Conservation (phyloP, 1,140 invertebrate species). For the Trinorchestia longiramus region DNA sequence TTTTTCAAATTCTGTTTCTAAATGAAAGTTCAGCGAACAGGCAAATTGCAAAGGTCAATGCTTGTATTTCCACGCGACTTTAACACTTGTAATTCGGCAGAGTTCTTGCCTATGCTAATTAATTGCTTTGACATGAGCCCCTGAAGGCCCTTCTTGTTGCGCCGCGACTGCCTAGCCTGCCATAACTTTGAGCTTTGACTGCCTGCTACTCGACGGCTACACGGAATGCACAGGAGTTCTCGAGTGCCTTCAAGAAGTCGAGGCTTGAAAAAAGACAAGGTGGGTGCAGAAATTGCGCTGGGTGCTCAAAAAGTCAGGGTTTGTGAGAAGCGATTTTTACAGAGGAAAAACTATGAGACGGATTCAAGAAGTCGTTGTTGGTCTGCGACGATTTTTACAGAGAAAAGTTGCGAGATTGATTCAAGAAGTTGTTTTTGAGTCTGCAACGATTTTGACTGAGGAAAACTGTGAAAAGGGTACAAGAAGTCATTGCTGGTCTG, state of each 20-base stretch:
- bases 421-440: background rate
- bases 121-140: background rate
- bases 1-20: background rate
- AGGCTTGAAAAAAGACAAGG: background rate
- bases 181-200: background rate
- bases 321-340: background rate
- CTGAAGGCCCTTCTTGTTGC: background rate
- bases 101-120: slow-evolving; percentile 41
- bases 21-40: background rate
- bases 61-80: background rate
- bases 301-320: background rate
- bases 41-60: background rate
- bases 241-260: background rate
- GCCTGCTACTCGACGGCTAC: background rate
- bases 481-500: background rate
- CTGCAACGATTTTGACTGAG: background rate
- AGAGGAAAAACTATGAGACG: background rate
- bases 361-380: background rate
- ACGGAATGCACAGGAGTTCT: background rate
- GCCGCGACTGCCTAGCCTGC: background rate
- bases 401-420: background rate
- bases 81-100: slow-evolving; percentile 9
- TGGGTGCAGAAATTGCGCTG: background rate
- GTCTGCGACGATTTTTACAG: background rate
- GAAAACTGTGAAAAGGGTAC: background rate